Base-by-base conservation (phyloP, 2,888 invertebrate species). In the Gisinianus flammeolus region DNA sequence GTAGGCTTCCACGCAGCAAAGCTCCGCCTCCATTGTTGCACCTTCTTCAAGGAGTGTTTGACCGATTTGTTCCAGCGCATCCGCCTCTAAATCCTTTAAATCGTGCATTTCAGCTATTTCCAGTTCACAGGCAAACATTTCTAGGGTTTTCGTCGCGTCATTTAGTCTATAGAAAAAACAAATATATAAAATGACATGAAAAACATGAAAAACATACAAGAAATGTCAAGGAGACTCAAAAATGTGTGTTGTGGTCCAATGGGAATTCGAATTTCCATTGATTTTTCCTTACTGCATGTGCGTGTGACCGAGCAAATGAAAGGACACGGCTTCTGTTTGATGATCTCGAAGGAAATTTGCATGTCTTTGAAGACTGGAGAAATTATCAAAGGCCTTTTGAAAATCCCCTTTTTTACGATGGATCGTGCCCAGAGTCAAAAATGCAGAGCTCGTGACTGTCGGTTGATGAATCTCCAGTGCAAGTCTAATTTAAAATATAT, bases 31-130 rank as follows among this genome's bases (percentile, higher is more conserved):
- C 3, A 33, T 2, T n/a, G 54, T 5, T 19, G n/a, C 30, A 31
- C 72, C 72, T 28, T 72, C 72, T 0, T 31, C 19, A 5, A 72
- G 56, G 10, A 71, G 31, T 3, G 35, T 28, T 5, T 56, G 16
- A 19, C 54, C 71, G n/a, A 71, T 56, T 4, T 54, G 33, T n/a
- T 54, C 26, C n/a, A 71, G 19, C 1, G 72, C 72, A 28, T 72
- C 72, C n/a, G 52, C n/a, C 4, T 52, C 54, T 24, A 72, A 58
- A 33, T 56, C 72, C 2, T n/a, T n/a, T 2, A 72, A 24, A 3
- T 22, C 16, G 22, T 72, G 56, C 56, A 58, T 10, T 6, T 72
- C 72, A 1, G 72, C 72, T 58, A 72, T 33, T 56, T 72, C 72
- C 16, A n/a, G 52, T 26, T 72, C 58, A 22, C 31, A 30, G 1